Conservation (phyloP, 1,140 invertebrate species). For the Lamellibrachia luymesi region DNA sequence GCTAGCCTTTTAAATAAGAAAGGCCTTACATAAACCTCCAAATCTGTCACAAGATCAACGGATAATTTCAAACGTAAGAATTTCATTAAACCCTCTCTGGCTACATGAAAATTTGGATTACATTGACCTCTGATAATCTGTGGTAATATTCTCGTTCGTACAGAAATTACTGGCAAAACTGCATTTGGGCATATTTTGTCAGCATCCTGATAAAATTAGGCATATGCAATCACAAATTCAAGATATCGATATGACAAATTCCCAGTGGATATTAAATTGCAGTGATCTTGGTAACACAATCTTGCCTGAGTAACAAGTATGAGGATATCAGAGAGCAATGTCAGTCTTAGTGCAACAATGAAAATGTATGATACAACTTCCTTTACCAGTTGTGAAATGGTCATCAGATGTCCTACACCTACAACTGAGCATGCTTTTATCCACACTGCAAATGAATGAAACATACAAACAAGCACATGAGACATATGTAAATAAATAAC, state of each 20-base stretch:
- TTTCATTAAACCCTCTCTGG: too few relatives aligned
- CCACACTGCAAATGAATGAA: neutral
- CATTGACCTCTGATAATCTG: too few relatives aligned
- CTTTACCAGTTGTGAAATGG: neutral
- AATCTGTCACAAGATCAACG: neutral
- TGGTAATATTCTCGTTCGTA: too few relatives aligned
- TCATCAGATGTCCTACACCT: neutral
- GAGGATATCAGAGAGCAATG: neutral
- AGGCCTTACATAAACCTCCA: neutral
- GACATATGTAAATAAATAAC: neutral
- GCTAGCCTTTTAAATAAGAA: neutral
- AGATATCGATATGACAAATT: neutral
- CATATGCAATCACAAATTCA: neutral
- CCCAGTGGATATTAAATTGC: neutral
- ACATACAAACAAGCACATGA: neutral
- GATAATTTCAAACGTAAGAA: neutral
- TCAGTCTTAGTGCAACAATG: neutral
- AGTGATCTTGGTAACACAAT: neutral
- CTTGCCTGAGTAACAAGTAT: neutral
- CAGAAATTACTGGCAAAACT: neutral
- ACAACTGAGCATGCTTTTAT: neutral
- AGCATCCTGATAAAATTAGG: neutral
- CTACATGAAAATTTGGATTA: too few relatives aligned
- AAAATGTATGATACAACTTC: too few relatives aligned
- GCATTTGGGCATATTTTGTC: neutral